These are phyloP conservation scores for Adela reaumurella DNA, from an alignment of 2,888 invertebrate species.

Conservation along the genomic window DNA sequence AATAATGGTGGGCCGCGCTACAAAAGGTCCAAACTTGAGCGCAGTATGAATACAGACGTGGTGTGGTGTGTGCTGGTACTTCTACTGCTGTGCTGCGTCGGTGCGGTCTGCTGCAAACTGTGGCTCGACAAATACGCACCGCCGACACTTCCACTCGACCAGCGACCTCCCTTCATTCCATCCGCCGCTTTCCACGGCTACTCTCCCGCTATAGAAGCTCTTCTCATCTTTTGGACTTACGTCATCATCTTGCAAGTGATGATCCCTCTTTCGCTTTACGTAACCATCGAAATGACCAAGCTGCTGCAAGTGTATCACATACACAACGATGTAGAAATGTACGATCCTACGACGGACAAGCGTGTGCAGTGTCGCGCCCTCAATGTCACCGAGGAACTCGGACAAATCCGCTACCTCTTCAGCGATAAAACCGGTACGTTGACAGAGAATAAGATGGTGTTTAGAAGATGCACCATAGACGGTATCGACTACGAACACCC, in stretches of 20 bases:
- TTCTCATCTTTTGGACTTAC: slow-evolving; percentile 92
- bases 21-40: slow-evolving; percentile 88
- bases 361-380: slow-evolving; percentile 84
- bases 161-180: slow-evolving; percentile 66
- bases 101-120: slow-evolving; percentile 85
- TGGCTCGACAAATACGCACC: slow-evolving; percentile 66
- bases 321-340: slow-evolving; percentile 83
- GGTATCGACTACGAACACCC: slow-evolving; percentile 88
- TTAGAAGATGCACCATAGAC: slow-evolving; percentile 83
- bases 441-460: slow-evolving; percentile 97
- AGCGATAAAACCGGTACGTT: slow-evolving; percentile 97
- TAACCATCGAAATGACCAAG: slow-evolving; percentile 95
- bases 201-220: slow-evolving; percentile 68
- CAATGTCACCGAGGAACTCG: slow-evolving; percentile 96
- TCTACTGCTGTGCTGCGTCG: slow-evolving; percentile 83
- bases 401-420: slow-evolving; percentile 87
- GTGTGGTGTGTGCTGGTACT: slow-evolving; percentile 94
- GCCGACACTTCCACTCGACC: slow-evolving; percentile 23
- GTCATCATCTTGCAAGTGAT: slow-evolving; percentile 95
- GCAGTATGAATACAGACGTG: slow-evolving; percentile 92
- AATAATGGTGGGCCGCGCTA: slow-evolving; percentile 94
- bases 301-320: slow-evolving; percentile 94
- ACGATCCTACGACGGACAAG: slow-evolving; percentile 78
- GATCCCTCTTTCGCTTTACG: slow-evolving; percentile 95
- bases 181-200: slow-evolving; percentile 30